Percentiles rank a stretch among this genome's conserved stretches.
Conservation (phyloP, 2,888 invertebrate genomes). For the Chrysodeixis includens region DNA sequence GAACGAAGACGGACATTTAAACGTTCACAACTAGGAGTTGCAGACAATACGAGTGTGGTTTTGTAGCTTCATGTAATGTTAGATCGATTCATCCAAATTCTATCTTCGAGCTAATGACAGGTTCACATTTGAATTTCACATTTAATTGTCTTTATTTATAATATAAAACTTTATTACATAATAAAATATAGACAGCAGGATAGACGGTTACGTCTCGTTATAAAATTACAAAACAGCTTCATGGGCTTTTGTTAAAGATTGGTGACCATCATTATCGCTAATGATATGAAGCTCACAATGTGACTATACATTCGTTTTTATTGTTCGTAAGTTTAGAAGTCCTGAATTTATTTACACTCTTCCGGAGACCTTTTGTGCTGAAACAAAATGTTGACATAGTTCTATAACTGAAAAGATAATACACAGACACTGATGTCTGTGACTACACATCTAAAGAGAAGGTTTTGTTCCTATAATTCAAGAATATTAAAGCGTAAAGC, state of each 20-base stretch:
- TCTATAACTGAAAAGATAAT: conserved; percentile 52
- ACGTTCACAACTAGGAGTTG: background rate
- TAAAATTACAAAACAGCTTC: conserved; percentile 50
- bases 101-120: conserved; percentile 79
- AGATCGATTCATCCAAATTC: conserved; percentile 71
- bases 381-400: conserved; percentile 81
- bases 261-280: conserved; percentile 37
- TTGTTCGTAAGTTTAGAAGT: conserved; percentile 61
- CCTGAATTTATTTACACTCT: conserved; percentile 74
- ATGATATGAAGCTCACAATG: conserved; percentile 50
- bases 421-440: conserved; percentile 18
- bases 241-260: conserved; percentile 38
- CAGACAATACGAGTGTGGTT: conserved; percentile 54
- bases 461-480: conserved; percentile 26
- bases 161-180: conserved; percentile 82
- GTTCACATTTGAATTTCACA: conserved; percentile 70
- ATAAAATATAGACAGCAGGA: conserved; percentile 61
- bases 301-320: conserved; percentile 48
- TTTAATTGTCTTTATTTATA: conserved; percentile 80
- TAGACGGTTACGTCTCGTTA: conserved; percentile 53
- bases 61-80: conserved; percentile 80
- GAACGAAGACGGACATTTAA: background rate
- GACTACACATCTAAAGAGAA: background rate
- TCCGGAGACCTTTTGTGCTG: conserved; percentile 80
- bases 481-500: conserved; percentile 54